Percentiles rank a stretch among this genome's conserved stretches.
These are phyloP conservation scores for Onthophagus sagittarius DNA, from an alignment of 2,888 invertebrate genomes.

Conservation along the genomic window DNA sequence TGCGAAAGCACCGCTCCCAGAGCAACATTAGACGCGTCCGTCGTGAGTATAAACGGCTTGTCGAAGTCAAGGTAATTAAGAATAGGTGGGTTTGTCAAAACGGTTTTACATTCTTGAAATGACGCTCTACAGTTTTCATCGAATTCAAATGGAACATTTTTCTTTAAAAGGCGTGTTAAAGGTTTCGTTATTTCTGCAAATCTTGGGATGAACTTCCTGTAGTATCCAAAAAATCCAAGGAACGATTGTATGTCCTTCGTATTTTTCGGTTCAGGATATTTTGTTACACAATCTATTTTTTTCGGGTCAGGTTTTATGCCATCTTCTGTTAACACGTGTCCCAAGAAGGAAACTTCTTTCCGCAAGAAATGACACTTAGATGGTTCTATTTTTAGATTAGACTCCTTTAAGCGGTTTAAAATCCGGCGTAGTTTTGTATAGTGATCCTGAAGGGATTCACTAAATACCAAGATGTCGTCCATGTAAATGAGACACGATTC, in stretches of 20 bases:
- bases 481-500: constrained; percentile 21
- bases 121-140: not conserved
- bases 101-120: constrained; percentile 5
- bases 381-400: constrained; percentile 10
- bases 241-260: constrained; percentile 19
- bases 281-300: constrained; percentile 26
- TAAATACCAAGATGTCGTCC: constrained; percentile 35
- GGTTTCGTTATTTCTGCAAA: constrained; percentile 18
- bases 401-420: constrained; percentile 1
- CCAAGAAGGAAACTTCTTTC: constrained; percentile 14
- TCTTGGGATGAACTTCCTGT: constrained; percentile 17
- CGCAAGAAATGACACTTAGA: constrained; percentile 9
- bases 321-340: constrained; percentile 22
- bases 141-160: constrained; percentile 13
- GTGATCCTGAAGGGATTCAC: constrained; percentile 31
- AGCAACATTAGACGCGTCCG: constrained; percentile 31
- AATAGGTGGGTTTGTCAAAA: not conserved
- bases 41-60: constrained; percentile 15
- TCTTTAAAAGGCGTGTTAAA: constrained; percentile 13
- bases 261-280: constrained; percentile 24
- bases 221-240: constrained; percentile 20
- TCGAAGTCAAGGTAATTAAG: not conserved
- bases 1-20: constrained; percentile 31
- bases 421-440: constrained; percentile 19
- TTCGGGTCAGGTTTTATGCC: constrained; percentile 27